Percentiles rank a stretch among this genome's conserved stretches.
Evolutionary conservation across 2,888 invertebrate species (phyloP).

Genomic region (Drosophila formosana): DNA sequence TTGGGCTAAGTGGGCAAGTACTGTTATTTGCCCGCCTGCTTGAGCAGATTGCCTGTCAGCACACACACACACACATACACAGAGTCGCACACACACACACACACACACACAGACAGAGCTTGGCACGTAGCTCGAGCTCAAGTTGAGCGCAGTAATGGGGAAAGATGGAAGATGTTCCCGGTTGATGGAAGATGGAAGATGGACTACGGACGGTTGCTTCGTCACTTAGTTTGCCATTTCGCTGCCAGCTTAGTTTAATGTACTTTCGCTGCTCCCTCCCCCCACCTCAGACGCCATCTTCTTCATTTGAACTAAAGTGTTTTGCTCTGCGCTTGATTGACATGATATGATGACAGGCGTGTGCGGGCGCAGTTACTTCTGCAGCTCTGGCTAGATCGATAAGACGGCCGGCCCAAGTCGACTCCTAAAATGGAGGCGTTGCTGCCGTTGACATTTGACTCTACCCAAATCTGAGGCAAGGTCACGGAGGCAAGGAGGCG

Average conservation of each 20-base stretch:
- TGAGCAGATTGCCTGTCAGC: conserved; percentile 43
- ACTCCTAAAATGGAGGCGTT: background rate
- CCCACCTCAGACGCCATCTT: conserved; percentile 23
- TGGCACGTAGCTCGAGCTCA: conserved; percentile 29
- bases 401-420: conserved; percentile 6
- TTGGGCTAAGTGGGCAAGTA: conserved; percentile 37
- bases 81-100: conserved; percentile 4
- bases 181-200: conserved; percentile 10
- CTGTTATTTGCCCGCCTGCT: conserved; percentile 28
- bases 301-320: conserved; percentile 54
- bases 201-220: conserved; percentile 30
- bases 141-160: conserved; percentile 29
- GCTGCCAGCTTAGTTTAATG: conserved; percentile 67
- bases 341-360: conserved; percentile 58
- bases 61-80: conserved; percentile 20
- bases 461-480: conserved; percentile 5
- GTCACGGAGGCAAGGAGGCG: background rate
- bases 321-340: conserved; percentile 66
- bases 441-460: conserved; percentile 9
- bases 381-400: conserved; percentile 29
- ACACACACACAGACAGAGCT: conserved; percentile 1
- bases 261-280: conserved; percentile 4
- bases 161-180: background rate
- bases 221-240: conserved; percentile 67
- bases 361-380: conserved; percentile 14